phyloP scores from a whole-genome alignment of 2,888 invertebrate genomes.

The Dendrolimus pini region DNA sequence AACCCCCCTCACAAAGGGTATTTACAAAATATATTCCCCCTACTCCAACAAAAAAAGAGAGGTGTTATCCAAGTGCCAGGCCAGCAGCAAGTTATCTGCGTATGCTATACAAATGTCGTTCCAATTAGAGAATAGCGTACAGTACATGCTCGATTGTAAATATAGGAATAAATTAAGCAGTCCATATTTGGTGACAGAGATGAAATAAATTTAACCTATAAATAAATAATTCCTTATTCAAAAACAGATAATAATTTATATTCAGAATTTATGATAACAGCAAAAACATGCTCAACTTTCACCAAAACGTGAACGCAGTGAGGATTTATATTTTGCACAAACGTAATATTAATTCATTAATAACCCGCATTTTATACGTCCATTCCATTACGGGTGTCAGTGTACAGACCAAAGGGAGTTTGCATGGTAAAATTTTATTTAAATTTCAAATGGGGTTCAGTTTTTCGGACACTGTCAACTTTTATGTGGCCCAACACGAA shows the following conservation, averaged over 20 bases:
- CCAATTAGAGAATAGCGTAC: too few relatives aligned
- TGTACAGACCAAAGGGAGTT: constrained; percentile 5
- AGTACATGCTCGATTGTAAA: too few relatives aligned
- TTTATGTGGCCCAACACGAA: constrained; percentile 6
- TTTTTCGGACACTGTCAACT: constrained; percentile 14
- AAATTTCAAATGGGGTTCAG: constrained; percentile 21
- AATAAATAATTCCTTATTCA: too few relatives aligned
- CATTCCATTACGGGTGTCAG: not conserved
- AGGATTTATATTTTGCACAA: not conserved
- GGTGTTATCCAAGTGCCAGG: too few relatives aligned
- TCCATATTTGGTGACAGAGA: too few relatives aligned
- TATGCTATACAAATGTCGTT: too few relatives aligned
- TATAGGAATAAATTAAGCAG: too few relatives aligned
- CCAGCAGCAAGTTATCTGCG: too few relatives aligned
- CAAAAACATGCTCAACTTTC: not conserved
- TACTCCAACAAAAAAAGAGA: too few relatives aligned
- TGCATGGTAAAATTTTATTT: constrained; percentile 16
- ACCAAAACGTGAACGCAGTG: not conserved
- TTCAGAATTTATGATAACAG: not conserved
- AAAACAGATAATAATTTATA: not conserved
- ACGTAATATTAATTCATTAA: not conserved
- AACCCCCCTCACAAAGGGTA: too few relatives aligned
- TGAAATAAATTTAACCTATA: too few relatives aligned
- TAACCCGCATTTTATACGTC: not conserved
- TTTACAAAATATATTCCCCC: too few relatives aligned